Conservation (phyloP, 1,140 invertebrate genomes). For the Drosophila lacteicornis region DNA sequence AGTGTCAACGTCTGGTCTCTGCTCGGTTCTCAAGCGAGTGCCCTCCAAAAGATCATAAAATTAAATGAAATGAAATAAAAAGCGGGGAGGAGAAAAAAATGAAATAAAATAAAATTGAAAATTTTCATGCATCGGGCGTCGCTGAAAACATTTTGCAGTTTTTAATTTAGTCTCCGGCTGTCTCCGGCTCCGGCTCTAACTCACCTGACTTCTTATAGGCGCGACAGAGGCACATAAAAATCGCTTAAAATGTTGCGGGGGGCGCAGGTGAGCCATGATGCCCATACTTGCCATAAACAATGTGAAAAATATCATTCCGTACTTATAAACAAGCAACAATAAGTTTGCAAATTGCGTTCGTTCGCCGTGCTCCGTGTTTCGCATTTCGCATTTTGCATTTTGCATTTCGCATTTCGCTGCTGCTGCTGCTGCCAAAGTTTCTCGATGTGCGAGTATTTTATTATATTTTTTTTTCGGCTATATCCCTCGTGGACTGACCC, state of each 20-base stretch:
- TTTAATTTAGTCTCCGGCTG: constrained; percentile 42
- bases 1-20: constrained; percentile 41
- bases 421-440: constrained; percentile 27
- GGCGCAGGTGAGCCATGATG: constrained; percentile 41
- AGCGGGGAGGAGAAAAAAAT: not conserved
- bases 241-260: constrained; percentile 51
- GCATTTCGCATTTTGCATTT: constrained; percentile 36
- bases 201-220: constrained; percentile 57
- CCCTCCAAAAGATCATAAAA: constrained; percentile 58
- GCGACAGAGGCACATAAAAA: constrained; percentile 58
- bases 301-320: constrained; percentile 74
- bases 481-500: constrained; percentile 60
- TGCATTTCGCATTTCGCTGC: constrained; percentile 21
- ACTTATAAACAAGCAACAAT: constrained; percentile 74
- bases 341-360: constrained; percentile 76
- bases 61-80: constrained; percentile 39
- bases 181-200: constrained; percentile 13
- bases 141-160: constrained; percentile 60
- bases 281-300: constrained; percentile 75
- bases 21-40: constrained; percentile 35
- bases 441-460: constrained; percentile 1
- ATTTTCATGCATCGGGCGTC: constrained; percentile 71
- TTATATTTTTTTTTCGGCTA: constrained; percentile 1
- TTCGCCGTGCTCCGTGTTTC: constrained; percentile 55
- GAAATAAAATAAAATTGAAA: constrained; percentile 45